Evolutionary conservation across 2,888 invertebrate species (phyloP), one percentile per base, ranked within the genome.

Genomic region (Protonemura montana): DNA sequence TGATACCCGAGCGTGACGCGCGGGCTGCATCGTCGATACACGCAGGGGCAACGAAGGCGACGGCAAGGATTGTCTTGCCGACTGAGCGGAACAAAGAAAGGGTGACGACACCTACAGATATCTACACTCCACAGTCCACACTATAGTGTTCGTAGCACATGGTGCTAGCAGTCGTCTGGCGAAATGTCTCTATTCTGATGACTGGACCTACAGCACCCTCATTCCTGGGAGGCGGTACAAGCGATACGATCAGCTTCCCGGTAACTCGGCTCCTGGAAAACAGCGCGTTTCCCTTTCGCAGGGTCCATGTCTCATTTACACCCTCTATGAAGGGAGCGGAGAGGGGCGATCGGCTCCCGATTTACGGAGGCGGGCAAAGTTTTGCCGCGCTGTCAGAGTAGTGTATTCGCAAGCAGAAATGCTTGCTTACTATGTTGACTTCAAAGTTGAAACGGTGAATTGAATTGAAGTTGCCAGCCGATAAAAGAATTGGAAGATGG

Each of bases 61-160:
- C 59, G 21, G 59, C 59, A 16, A 13, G 59, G 59, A 59, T 59
- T 59, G 59, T 59, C 59, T 59, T 21, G 21, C 59, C 21, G 16
- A 21, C 59, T 21, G 59, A 59, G 59, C 59, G 59, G 59, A 59
- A 59, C 59, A 59, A 59, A 59, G 59, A 59, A 59, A 59, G 59
- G 59, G 59, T 59, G 59, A 59, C 59, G 59, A 59, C 59, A 59
- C 59, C 59, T 59, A 59, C 21, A 59, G 59, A 59, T 59, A 59
- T 59, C 59, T 59, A 10, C 59, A 10, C 59, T 35, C 5, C 35
- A 35, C 35, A 59, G 59, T 35, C 35, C 59, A 41, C 41, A 41
- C 41, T 21, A 21, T 13, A 2, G 59, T 21, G 59, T 2, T 59
- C 1, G 59, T 59, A 10, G 21, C 21, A 21, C 16, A 3, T 59